A percentile compares a stretch with the other conserved stretches of the same genome.
phyloP scores from a whole-genome alignment of 2,797 vertebrate genomes.

The Rallus crepitans region DNA sequence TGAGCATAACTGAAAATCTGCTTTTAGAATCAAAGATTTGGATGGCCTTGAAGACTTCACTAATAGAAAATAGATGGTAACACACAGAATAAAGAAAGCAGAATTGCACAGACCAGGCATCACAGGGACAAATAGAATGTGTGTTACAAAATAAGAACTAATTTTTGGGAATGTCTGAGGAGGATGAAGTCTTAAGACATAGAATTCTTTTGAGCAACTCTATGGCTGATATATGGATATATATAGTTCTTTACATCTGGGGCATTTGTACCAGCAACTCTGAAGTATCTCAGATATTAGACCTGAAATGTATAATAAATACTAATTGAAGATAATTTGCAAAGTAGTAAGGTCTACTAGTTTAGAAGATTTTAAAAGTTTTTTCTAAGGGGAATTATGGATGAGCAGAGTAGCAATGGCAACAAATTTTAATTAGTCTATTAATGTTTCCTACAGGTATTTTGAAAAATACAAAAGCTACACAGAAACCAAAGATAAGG shows the following conservation, averaged over 20 bases:
- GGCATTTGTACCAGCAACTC: not conserved
- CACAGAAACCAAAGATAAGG: conserved; percentile 76
- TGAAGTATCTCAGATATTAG: not conserved
- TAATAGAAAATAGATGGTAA: not conserved
- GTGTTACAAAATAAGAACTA: not conserved
- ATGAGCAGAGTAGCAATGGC: not conserved
- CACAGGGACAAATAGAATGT: not conserved
- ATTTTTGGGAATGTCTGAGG: not conserved
- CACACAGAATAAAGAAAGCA: not conserved
- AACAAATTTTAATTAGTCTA: not conserved
- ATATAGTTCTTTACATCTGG: not conserved
- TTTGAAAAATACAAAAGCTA: conserved; percentile 79
- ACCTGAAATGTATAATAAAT: not conserved
- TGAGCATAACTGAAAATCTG: not conserved
- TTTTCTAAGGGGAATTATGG: not conserved
- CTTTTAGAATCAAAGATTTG: not conserved
- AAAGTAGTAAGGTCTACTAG: not conserved
- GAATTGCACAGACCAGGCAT: not conserved
- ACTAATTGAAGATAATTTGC: not conserved
- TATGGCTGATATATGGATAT: not conserved
- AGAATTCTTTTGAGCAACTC: not conserved
- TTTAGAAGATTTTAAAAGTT: not conserved
- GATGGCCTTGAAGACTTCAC: not conserved
- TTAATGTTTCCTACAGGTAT: conserved; percentile 79
- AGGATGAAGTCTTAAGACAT: not conserved